phyloP scores from a whole-genome alignment of 2,888 invertebrate species.

The Lepidocyrtinus sp. region DNA sequence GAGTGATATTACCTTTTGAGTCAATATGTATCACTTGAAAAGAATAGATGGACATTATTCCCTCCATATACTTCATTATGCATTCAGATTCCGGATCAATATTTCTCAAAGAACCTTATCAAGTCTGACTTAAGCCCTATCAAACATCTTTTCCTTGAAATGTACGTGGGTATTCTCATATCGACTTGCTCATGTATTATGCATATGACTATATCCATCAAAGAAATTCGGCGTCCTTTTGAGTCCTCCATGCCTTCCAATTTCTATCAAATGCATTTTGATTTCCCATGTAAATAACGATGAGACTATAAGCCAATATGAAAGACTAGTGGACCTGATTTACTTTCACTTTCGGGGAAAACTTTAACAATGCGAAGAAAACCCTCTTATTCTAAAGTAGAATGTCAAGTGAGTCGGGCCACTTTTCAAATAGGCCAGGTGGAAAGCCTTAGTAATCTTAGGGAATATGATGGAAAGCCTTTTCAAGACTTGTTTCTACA shows the following conservation, averaged over 20 bases:
- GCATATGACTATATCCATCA: not conserved
- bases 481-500: not conserved
- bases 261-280: not conserved
- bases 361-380: not conserved
- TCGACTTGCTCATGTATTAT: not conserved
- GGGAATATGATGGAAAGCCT: not conserved
- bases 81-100: no score
- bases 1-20: no score
- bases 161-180: not conserved
- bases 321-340: not conserved
- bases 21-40: no score
- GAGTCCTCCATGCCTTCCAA: not conserved
- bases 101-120: not conserved
- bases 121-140: not conserved
- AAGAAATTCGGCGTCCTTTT: not conserved
- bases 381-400: not conserved
- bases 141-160: no score
- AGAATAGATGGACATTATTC: no score
- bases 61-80: no score
- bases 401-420: not conserved
- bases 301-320: not conserved
- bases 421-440: not conserved
- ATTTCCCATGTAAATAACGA: not conserved
- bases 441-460: not conserved
- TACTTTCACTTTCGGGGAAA: not conserved